Base-by-base conservation (phyloP, 2,888 invertebrate species). In the Acleris literana region DNA sequence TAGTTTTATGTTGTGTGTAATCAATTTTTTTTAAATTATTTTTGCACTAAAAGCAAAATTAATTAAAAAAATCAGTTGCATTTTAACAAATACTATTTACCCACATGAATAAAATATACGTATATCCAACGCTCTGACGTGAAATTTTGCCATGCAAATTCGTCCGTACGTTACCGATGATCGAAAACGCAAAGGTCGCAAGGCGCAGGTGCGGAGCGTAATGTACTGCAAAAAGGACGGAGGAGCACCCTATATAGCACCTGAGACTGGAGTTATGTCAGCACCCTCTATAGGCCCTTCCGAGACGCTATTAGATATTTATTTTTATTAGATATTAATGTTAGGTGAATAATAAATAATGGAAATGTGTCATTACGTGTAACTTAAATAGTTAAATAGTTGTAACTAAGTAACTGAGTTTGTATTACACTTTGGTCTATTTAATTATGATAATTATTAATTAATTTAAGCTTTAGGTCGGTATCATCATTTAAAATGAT, bases 201-300 rank as follows among this genome's bases (percentile, higher is more conserved):
- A 18, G 62, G 20, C 61, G 62, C 66, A 66, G 66, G 66, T 66
- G 66, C 52, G 61, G 43, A 51, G 48, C 48, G 52, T 66, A 62
- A 66, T 57, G 66, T 66, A 57, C 62, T 46, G 57, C 66, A 57
- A 62, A 66, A 66, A 66, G 66, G 61, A 56, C 66, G 56, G 44
- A n/a, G 33, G 57, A 53, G 17, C 56, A 25, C 57, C 57, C 48
- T 18, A 56, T 39, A 16, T 48, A 55, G 29, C 62, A 66, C 66
- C 66, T 66, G 66, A 66, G 61, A 56, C 25, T 56, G 61, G n/a
- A 66, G 52, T 66, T 62, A 66, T 66, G 66, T 66, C 66, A 66
- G 62, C 66, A 62, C 66, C 66, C 66, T 52, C 56, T 17, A 6
- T 25, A 52, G 33, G 6, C 51, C 52, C 66, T 48, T 29, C 20